These are phyloP conservation scores for Beris chalybata DNA, from an alignment of 2,888 invertebrate genomes.

Conservation along the genomic window DNA sequence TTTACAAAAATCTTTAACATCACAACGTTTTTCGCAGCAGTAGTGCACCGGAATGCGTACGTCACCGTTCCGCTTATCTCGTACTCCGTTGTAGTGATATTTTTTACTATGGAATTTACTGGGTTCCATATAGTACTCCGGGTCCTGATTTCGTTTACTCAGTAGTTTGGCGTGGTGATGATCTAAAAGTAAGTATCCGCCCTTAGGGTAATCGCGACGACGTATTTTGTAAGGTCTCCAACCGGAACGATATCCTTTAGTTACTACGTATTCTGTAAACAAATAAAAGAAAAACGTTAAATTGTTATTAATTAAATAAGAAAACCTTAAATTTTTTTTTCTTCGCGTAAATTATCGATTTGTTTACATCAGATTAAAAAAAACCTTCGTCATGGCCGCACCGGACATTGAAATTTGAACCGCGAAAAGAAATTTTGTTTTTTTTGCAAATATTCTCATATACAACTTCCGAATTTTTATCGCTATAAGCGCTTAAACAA, in stretches of 20 bases:
- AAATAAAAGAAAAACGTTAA: not conserved
- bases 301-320: not conserved
- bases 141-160: constrained; percentile 46
- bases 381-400: constrained; percentile 25
- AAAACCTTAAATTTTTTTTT: too few species aligned
- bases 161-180: constrained; percentile 46
- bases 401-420: constrained; percentile 24
- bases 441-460: not conserved
- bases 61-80: constrained; percentile 5
- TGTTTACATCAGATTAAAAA: constrained; percentile 3
- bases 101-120: constrained; percentile 28
- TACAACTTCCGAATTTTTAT: constrained; percentile 24
- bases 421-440: not conserved
- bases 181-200: constrained; percentile 52
- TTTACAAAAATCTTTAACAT: too few species aligned
- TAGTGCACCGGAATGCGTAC: constrained; percentile 5
- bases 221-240: constrained; percentile 43
- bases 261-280: too few species aligned
- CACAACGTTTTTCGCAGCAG: constrained; percentile 4
- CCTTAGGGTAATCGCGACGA: constrained; percentile 48
- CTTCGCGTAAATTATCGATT: not conserved
- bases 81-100: not conserved
- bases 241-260: too few species aligned
- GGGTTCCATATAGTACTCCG: constrained; percentile 49
- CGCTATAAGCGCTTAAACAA: not conserved